Evolutionary conservation across 2,888 invertebrate species (phyloP), one percentile per base, ranked within the genome.

Genomic region (Lottia scabra): DNA sequence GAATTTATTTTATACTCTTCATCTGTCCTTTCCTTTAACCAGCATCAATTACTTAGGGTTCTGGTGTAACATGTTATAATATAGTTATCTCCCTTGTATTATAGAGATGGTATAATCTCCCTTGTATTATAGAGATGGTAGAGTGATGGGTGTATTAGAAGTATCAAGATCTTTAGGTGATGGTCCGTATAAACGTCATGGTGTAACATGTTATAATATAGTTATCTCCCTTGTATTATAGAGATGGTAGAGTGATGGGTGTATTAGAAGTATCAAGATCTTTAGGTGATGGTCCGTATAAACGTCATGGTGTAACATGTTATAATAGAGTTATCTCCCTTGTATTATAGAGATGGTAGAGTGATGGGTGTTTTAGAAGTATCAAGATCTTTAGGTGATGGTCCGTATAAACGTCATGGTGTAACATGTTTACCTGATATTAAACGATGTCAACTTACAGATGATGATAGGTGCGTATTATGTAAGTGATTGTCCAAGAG

Each of bases 161-260:
- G 91, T 91, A 45, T 91, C 91, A 2, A 84, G 91, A 23, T 91
- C 91, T 4, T 88, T 91, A 46, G 91, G 91, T 13, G 91, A 91
- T 81, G 91, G 91, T 1, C 90, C 90, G 56, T 91, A 90, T 83
- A 91, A 92, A 80, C 89, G n/a, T n/a, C n/a, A n/a, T n/a, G n/a
- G n/a, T n/a, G n/a, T n/a, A n/a, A n/a, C n/a, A n/a, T n/a, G n/a
- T n/a, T n/a, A n/a, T n/a, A n/a, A n/a, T n/a, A n/a, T n/a, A 19
- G 19, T 56, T 56, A 56, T 56, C 16, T 10, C 6, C 46, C 23
- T 38, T 43, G 65, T 56, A 48, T 67, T 75, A 10, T 80, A 89
- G 88, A 70, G 87, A 88, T 68, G 88, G 88, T 0, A 77, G 89
- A 63, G 88, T 89, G 64, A 85, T 88, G 86, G 89, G 89, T 15